These are phyloP conservation scores for Phenganax stokvisi DNA, from an alignment of 92 coral and sea anemone genomes.

Conservation along the genomic window DNA sequence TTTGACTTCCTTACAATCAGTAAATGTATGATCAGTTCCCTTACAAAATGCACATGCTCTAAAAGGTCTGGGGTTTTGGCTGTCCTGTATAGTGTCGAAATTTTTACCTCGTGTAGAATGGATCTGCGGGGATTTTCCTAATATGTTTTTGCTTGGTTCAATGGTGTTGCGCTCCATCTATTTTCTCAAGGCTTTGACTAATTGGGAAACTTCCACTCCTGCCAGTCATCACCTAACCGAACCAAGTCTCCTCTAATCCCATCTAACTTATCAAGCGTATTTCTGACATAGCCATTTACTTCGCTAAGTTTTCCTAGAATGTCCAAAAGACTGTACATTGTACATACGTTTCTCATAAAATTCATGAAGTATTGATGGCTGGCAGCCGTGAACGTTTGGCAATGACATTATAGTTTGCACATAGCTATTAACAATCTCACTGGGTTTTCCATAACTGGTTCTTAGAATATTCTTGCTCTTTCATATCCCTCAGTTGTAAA, in stretches of 20 bases:
- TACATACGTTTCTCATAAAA: conserved; percentile 54
- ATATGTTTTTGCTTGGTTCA: too few species aligned
- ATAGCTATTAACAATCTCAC: conserved; percentile 60
- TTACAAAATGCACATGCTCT: too few species aligned
- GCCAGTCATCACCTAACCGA: conserved; percentile 57
- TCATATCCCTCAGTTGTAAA: conserved; percentile 36
- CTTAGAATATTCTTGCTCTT: conserved; percentile 54
- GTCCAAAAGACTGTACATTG: conserved; percentile 53
- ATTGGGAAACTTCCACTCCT: conserved; percentile 52
- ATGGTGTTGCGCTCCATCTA: conserved; percentile 44
- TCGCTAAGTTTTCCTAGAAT: conserved; percentile 58
- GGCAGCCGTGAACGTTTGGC: conserved; percentile 56
- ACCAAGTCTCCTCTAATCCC: conserved; percentile 61
- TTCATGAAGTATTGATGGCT: conserved; percentile 49
- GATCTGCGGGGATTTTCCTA: too few species aligned
- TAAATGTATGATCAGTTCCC: too few species aligned
- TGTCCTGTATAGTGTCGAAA: too few species aligned
- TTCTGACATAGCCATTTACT: conserved; percentile 54
- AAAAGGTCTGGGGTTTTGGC: too few species aligned
- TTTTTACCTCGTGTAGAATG: too few species aligned
- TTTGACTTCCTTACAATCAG: too few species aligned
- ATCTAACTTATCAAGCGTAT: conserved; percentile 53
- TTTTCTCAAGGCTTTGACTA: conserved; percentile 55
- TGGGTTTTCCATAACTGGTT: conserved; percentile 54
- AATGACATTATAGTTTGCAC: conserved; percentile 47